Evolutionary conservation across 2,113 vertebrate species (phyloP).

Genomic region (Triplophysa siluroides): DNA sequence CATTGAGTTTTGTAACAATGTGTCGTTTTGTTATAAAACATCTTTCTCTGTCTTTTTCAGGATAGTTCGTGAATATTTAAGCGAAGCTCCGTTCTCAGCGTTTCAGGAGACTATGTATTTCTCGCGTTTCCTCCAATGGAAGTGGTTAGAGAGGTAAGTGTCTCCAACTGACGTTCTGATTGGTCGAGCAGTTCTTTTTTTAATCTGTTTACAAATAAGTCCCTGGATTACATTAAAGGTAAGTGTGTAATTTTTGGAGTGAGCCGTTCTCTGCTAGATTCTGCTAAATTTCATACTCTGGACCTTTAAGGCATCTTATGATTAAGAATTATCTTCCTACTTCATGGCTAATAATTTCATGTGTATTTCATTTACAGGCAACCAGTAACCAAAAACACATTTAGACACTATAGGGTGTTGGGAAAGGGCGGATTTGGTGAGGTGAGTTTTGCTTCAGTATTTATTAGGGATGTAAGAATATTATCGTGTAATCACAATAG

Average conservation of each 20-base stretch:
- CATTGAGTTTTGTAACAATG: background rate
- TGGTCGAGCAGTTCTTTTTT: background rate
- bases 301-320: too few species aligned
- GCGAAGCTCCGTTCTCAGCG: constrained; percentile 79
- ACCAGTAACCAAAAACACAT: constrained; percentile 85
- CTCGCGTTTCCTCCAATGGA: constrained; percentile 91
- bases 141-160: constrained; percentile 84
- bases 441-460: constrained; percentile 66
- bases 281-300: too few species aligned
- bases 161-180: background rate
- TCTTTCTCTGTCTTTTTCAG: constrained; percentile 58
- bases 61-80: constrained; percentile 80
- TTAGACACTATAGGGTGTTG: constrained; percentile 86
- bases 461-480: background rate
- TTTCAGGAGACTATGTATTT: constrained; percentile 88
- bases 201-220: too few species aligned
- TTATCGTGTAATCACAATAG: too few species aligned
- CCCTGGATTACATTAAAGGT: too few species aligned
- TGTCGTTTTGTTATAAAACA: too few species aligned
- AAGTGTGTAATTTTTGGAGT: too few species aligned
- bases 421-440: constrained; percentile 89
- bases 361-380: constrained; percentile 71
- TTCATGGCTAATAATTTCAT: background rate
- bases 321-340: background rate
- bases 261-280: too few species aligned